phyloP scores from a whole-genome alignment of 2,888 invertebrate genomes.

The Agonopterix subpropinquella region DNA sequence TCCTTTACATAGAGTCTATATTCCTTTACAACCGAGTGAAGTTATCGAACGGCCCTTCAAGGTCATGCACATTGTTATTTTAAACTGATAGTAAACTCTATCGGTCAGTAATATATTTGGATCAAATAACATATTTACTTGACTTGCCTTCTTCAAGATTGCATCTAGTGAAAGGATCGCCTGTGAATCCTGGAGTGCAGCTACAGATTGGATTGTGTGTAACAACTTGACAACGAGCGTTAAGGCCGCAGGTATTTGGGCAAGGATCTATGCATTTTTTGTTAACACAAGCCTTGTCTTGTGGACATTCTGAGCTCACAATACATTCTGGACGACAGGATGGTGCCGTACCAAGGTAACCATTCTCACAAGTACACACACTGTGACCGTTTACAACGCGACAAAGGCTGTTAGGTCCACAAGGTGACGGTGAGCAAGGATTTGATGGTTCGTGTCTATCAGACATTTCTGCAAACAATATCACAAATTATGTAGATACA shows the following conservation, averaged over 20 bases:
- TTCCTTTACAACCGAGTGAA: too few species aligned
- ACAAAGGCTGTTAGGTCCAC: conserved; percentile 89
- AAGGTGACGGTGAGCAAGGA: conserved; percentile 88
- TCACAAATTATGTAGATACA: too few species aligned
- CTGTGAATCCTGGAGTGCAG: conserved; percentile 85
- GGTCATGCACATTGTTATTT: too few species aligned
- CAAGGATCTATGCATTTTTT: conserved; percentile 89
- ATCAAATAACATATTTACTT: background rate
- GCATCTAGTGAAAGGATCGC: conserved; percentile 87
- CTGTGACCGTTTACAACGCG: conserved; percentile 85
- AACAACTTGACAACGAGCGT: conserved; percentile 88
- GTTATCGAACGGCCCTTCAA: too few species aligned
- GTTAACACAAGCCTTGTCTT: conserved; percentile 86
- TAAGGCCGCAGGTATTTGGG: conserved; percentile 86
- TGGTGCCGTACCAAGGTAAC: conserved; percentile 86
- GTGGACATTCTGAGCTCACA: conserved; percentile 88
- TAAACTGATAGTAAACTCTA: background rate
- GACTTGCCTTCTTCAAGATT: conserved; percentile 76
- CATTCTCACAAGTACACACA: conserved; percentile 85
- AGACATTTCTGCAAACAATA: too few species aligned
- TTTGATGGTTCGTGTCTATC: background rate
- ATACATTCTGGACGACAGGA: conserved; percentile 89
- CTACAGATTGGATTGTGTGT: conserved; percentile 93
- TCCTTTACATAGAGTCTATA: too few species aligned
- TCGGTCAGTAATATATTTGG: background rate